Conservation (phyloP, 2,888 invertebrate genomes). For the Fragum whitleyi region DNA sequence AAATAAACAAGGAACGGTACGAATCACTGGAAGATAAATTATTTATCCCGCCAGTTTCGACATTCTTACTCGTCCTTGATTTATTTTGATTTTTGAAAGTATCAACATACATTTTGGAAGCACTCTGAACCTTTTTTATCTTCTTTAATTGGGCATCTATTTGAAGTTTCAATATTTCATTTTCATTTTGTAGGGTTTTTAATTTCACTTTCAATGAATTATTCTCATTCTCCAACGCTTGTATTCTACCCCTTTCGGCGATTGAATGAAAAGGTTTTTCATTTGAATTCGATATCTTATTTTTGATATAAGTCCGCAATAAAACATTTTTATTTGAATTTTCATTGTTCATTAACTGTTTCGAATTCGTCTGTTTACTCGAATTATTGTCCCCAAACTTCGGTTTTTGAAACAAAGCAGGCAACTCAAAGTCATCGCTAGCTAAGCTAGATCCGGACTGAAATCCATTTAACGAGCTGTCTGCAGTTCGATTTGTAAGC, state of each 20-base stretch:
- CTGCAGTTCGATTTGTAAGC: not conserved
- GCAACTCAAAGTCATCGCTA: not conserved
- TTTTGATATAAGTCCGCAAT: not conserved
- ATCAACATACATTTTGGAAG: constrained; percentile 2
- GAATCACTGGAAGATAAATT: not conserved
- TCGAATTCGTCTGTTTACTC: not conserved
- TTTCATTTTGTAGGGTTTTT: not conserved
- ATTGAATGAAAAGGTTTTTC: not conserved
- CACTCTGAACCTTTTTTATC: not conserved
- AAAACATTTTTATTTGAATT: not conserved
- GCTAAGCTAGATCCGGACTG: not conserved
- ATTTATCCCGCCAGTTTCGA: not conserved
- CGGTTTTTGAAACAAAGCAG: not conserved
- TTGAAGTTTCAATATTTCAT: not conserved
- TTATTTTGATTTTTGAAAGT: not conserved
- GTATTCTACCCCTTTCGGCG: not conserved
- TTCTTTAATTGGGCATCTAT: not conserved
- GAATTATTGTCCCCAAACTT: not conserved
- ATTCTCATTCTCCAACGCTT: not conserved
- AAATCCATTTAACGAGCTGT: not conserved
- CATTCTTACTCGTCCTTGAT: not conserved
- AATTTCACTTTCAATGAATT: not conserved
- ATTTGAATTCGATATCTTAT: not conserved
- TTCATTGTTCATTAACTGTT: not conserved
- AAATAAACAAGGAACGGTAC: not conserved